Percentiles rank a stretch among this genome's conserved stretches.
phyloP scores from a whole-genome alignment of 2,113 vertebrate species.

The Rhabdornis inornatus region DNA sequence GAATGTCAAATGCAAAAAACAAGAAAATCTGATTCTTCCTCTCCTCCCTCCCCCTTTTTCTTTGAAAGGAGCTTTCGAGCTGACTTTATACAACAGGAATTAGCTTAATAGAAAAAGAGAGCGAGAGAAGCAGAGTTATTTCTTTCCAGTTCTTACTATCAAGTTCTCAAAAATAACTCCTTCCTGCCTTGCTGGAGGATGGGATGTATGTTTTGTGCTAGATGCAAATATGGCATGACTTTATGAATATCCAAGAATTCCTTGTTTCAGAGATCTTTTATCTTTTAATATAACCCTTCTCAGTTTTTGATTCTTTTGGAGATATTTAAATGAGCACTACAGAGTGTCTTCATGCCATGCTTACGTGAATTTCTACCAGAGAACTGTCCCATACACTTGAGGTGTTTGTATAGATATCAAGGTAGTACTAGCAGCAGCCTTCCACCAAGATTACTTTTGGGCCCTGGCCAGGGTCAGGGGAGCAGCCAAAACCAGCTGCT shows the following conservation, averaged over 20 bases:
- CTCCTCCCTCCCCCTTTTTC: constrained; percentile 22
- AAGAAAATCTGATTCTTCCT: constrained; percentile 33
- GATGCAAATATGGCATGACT: neutral
- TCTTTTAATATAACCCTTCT: neutral
- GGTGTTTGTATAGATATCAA: neutral
- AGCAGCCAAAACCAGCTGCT: neutral
- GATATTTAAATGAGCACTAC: neutral
- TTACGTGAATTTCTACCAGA: neutral
- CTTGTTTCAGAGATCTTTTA: neutral
- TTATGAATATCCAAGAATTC: neutral
- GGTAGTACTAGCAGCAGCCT: neutral
- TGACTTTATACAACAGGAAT: constrained; percentile 53
- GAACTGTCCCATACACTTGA: neutral
- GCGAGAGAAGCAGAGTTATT: neutral
- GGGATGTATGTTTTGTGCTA: neutral
- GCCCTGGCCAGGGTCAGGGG: neutral
- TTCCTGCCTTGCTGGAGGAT: neutral
- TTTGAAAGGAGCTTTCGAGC: constrained; percentile 54
- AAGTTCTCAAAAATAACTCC: neutral
- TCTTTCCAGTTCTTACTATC: neutral
- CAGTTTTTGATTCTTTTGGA: neutral
- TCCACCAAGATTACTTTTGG: neutral
- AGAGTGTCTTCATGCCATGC: neutral
- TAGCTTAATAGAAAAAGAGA: constrained; percentile 16
- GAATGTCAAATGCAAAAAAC: constrained; percentile 46